Evolutionary conservation across 1,140 invertebrate species (phyloP), one percentile per base, ranked within the genome.

Genomic region (Nasonia giraulti): DNA sequence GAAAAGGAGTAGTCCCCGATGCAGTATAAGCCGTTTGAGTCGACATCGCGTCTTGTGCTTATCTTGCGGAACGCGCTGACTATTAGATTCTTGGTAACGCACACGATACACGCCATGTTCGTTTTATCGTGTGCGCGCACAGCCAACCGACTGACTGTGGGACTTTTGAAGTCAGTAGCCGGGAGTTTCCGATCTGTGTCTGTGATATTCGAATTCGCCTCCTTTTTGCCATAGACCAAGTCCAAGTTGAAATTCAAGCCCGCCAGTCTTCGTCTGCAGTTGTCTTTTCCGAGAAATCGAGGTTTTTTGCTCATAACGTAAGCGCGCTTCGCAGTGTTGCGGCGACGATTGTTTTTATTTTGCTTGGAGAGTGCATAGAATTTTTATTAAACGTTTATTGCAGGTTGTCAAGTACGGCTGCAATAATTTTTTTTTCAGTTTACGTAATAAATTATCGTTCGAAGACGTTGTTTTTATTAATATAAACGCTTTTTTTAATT

Each of bases 51-150:
- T 75, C 77, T 80, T 84, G 27, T 44, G 40, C 77, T 85, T 85
- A 85, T 85, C 83, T 85, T 75, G 4, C 23, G 78, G 83, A 85
- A 82, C 84, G 80, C 86, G 90, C 89, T 90, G 89, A 90, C 87
- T 87, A 82, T 87, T 86, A 87, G 88, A 86, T 91, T 91, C 89
- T 87, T 80, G 86, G 90, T 91, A 91, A 87, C 88, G 80, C 83
- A 91, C 80, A 87, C 88, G 88, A 89, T 89, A 89, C 86, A 87
- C 73, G 76, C 81, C 87, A 77, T 88, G 85, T 85, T 87, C 88
- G 88, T 88, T 87, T 88, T 87, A 86, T 89, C 84, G 37, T 80
- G 76, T 50, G 33, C 33, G 5, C 27, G 27, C 27, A 27, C 27
- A 47, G 55, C 82, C 71, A 37, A 75, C n/a, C n/a, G 40, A 33